Base-by-base conservation (phyloP, 2,113 vertebrate genomes). In the Myxocyprinus asiaticus region DNA sequence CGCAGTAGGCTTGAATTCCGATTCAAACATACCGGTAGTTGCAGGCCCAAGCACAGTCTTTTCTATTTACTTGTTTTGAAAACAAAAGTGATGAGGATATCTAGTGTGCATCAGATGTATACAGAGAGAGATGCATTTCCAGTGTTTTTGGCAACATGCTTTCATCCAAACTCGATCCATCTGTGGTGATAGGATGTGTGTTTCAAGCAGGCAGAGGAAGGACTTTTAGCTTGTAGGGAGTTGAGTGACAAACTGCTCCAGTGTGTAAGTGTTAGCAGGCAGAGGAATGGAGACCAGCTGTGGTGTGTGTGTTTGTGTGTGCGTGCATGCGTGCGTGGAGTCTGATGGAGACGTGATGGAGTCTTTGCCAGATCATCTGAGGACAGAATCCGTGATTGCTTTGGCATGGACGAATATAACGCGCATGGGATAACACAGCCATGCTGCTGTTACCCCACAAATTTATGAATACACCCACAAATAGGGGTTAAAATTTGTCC, bases 351-450 rank as follows among this genome's bases (percentile, higher is more conserved):
- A n/a, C n/a, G n/a, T n/a, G 22, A 33, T 33, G 22, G 22, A 33
- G 76, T 63, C 55, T 47, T 75, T 75, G 74, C 76, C 79, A 83
- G 84, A 76, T 86, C 79, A 86, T 82, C 79, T 80, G 55, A 86
- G 82, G 82, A 83, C 82, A 82, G 81, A 42, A 80, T 67, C 50
- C 4, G 0, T 81, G 82, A 76, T 83, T 81, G 68, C 78, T 83
- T 83, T 81, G 63, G 78, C 74, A 73, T 51, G 47, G 12, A 56
- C 12, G 50, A 74, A 48, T 33, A 33, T 51, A 8, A 17, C 22
- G 1, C 22, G 3, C 22, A 33, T 33, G 62, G 42, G 64, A 73
- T 9, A 59, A 67, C 42, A 63, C 53, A 75, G 45, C 11, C 51
- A 68, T 43, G 76, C 42, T 22, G 33, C 67, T 66, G 43, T 69